Conservation (phyloP, 2,113 vertebrate genomes). For the Callospermophilus lateralis region DNA sequence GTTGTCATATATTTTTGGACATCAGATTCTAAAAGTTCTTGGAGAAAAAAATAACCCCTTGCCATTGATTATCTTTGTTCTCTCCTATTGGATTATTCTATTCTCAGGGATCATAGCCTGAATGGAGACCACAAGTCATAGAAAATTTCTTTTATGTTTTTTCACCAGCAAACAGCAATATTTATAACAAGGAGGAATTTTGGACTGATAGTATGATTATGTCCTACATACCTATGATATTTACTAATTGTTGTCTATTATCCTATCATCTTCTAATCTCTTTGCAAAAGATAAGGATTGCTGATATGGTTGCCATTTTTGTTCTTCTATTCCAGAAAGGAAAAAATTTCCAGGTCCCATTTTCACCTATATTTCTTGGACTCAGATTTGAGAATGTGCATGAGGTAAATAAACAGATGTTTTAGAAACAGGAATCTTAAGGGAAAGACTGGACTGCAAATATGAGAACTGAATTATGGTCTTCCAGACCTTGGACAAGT, state of each 20-base stretch:
- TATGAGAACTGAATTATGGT: not conserved
- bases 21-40: too few species aligned
- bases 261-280: conserved; percentile 65
- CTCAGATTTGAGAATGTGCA: not conserved
- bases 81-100: too few species aligned
- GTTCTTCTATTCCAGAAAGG: conserved; percentile 67
- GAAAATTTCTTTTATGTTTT: too few species aligned
- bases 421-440: not conserved
- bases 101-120: too few species aligned
- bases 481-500: not conserved
- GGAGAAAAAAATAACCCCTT: too few species aligned
- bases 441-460: not conserved
- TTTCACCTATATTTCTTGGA: not conserved
- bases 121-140: too few species aligned
- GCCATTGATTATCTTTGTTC: too few species aligned
- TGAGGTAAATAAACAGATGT: not conserved
- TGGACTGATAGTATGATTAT: too few species aligned
- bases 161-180: too few species aligned
- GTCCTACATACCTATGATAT: conserved; percentile 81
- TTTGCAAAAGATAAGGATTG: conserved; percentile 67
- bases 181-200: too few species aligned
- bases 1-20: too few species aligned
- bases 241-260: conserved; percentile 78
- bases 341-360: not conserved
- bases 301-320: conserved; percentile 64